Percentiles rank a stretch among this genome's conserved stretches.
Evolutionary conservation across 1,140 invertebrate species (phyloP).

Genomic region (Myzus persicae): DNA sequence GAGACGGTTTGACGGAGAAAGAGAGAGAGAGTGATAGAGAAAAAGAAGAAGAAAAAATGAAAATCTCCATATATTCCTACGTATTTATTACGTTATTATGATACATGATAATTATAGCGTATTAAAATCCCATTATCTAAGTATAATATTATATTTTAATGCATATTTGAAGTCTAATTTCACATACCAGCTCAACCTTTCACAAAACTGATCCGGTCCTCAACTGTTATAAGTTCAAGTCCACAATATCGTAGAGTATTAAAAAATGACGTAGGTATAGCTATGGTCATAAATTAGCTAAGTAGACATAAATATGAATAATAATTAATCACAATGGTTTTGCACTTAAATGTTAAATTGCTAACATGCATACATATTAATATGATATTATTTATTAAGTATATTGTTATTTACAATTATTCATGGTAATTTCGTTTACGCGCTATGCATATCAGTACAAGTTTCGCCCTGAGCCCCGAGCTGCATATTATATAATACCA

Average conservation of each 20-base stretch:
- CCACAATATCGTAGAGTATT: background rate
- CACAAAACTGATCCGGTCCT: background rate
- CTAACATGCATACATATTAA: background rate
- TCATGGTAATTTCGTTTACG: background rate
- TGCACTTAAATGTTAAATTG: background rate
- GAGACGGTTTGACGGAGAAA: background rate
- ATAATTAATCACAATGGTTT: conserved; percentile 13
- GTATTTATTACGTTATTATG: conserved; percentile 20
- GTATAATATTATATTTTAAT: conserved; percentile 29
- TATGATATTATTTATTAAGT: conserved; percentile 7
- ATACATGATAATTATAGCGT: background rate
- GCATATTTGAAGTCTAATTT: conserved; percentile 21
- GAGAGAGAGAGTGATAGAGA: background rate
- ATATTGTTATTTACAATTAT: conserved; percentile 3
- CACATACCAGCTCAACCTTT: background rate
- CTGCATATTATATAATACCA: background rate
- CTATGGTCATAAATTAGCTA: background rate
- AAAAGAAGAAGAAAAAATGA: background rate
- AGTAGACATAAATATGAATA: background rate
- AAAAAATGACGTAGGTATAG: background rate
- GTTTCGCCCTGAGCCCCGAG: background rate
- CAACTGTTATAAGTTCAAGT: background rate
- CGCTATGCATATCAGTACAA: background rate
- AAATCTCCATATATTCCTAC: background rate
- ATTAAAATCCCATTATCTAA: conserved; percentile 8